phyloP scores from a whole-genome alignment of 2,797 vertebrate genomes.

The Premnoplex brunnescens region DNA sequence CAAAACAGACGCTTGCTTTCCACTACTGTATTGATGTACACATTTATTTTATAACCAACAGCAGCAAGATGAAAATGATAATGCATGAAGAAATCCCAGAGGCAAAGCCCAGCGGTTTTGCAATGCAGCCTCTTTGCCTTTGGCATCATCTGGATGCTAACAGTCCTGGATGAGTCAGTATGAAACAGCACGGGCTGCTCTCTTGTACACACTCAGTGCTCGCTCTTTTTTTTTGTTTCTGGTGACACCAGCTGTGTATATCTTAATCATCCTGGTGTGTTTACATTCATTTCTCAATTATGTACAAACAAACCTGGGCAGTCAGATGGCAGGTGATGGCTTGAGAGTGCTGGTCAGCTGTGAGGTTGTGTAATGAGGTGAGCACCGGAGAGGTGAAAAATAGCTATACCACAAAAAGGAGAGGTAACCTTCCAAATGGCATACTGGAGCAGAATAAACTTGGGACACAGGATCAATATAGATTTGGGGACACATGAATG shows the following conservation, averaged over 20 bases:
- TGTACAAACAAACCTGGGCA: slow-evolving; percentile 37
- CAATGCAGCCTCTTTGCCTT: slow-evolving; percentile 70
- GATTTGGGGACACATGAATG: not conserved
- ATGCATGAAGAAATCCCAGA: slow-evolving; percentile 69
- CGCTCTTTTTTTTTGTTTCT: slow-evolving; percentile 45
- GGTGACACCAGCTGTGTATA: slow-evolving; percentile 62
- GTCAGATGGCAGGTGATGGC: not conserved
- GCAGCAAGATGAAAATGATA: slow-evolving; percentile 71
- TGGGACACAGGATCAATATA: not conserved
- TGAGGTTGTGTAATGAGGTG: not conserved
- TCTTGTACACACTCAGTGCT: not conserved
- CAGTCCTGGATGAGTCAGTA: slow-evolving; percentile 63
- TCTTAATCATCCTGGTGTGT: slow-evolving; percentile 51
- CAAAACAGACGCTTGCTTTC: slow-evolving; percentile 51
- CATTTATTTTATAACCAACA: slow-evolving; percentile 63
- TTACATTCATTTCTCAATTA: slow-evolving; percentile 61
- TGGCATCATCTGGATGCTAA: slow-evolving; percentile 57
- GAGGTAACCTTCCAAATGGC: not conserved
- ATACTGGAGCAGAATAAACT: not conserved
- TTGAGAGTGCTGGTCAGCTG: not conserved
- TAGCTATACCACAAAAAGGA: not conserved
- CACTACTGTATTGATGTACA: slow-evolving; percentile 37
- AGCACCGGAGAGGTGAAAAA: not conserved
- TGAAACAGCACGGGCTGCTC: slow-evolving; percentile 20
- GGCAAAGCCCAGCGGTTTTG: slow-evolving; percentile 42